These are phyloP conservation scores for Megaceryle torquata DNA, from an alignment of 2,113 vertebrate species.

Conservation along the genomic window DNA sequence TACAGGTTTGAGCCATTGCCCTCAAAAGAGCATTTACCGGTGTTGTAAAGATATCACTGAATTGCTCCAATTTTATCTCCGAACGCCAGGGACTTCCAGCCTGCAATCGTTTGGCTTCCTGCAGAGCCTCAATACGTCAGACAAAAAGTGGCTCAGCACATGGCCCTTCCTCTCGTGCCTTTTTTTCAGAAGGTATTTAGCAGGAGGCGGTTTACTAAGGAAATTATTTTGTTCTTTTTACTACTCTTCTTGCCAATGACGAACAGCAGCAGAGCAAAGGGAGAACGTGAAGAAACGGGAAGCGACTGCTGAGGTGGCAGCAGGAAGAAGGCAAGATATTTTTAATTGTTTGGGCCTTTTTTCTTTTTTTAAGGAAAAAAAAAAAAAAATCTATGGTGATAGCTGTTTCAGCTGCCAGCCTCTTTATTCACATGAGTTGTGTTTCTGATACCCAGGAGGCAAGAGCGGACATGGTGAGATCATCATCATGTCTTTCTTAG, in stretches of 20 bases:
- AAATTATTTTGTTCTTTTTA: slow-evolving; percentile 44
- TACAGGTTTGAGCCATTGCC: slow-evolving; percentile 23
- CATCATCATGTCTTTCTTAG: slow-evolving; percentile 23
- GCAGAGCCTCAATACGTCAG: not conserved
- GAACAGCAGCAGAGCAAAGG: not conserved
- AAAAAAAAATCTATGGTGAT: not conserved
- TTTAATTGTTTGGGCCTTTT: not conserved
- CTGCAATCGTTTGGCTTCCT: slow-evolving; percentile 21
- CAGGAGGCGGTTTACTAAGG: not conserved
- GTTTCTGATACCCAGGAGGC: slow-evolving; percentile 28
- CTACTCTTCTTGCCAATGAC: slow-evolving; percentile 3
- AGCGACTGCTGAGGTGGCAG: slow-evolving; percentile 29
- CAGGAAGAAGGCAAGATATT: slow-evolving; percentile 54
- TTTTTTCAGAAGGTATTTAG: slow-evolving; percentile 17
- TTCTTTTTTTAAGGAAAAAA: not conserved
- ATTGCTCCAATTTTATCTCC: not conserved
- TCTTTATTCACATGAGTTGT: not conserved
- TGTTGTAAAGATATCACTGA: not conserved
- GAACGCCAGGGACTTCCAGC: not conserved
- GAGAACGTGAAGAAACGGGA: slow-evolving; percentile 26
- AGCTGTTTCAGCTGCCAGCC: not conserved
- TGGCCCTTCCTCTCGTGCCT: accelerated
- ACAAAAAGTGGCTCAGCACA: not conserved
- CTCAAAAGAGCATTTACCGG: not conserved
- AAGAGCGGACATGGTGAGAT: slow-evolving; percentile 23